Conservation (phyloP, 2,888 invertebrate genomes). For the Oscheius onirici region DNA sequence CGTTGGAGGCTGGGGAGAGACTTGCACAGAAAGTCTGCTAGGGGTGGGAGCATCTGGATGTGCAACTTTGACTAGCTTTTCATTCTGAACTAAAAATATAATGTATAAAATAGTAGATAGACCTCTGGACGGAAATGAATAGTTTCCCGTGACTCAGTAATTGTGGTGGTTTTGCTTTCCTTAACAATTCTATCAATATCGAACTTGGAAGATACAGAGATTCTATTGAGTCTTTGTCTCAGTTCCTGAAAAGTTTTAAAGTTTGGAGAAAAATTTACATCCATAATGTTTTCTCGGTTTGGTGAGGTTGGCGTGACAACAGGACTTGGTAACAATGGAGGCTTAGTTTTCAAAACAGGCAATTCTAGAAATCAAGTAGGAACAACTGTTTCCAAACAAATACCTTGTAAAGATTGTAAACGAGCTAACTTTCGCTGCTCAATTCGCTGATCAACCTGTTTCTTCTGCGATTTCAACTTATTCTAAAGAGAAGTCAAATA, state of each 20-base stretch:
- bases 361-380: not conserved
- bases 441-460: constrained; percentile 19
- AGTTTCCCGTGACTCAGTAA: constrained; percentile 53
- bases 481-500: not conserved
- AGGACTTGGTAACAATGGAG: not conserved
- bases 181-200: constrained; percentile 54
- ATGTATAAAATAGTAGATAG: not conserved
- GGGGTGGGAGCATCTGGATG: not conserved
- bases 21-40: constrained; percentile 2
- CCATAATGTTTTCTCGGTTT: not conserved
- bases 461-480: not conserved
- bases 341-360: not conserved
- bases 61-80: not conserved
- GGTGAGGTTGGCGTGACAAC: not conserved
- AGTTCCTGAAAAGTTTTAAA: constrained; percentile 18
- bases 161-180: constrained; percentile 53
- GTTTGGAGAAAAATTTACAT: not conserved
- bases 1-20: not conserved
- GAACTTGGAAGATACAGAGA: constrained; percentile 20
- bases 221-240: constrained; percentile 27
- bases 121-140: constrained; percentile 43
- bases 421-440: not conserved
- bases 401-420: not conserved
- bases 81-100: not conserved
- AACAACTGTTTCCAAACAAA: not conserved